A percentile compares a stretch with the other conserved stretches of the same genome.
Conservation (phyloP, 2,113 vertebrate genomes). For the Caranx melampygus region DNA sequence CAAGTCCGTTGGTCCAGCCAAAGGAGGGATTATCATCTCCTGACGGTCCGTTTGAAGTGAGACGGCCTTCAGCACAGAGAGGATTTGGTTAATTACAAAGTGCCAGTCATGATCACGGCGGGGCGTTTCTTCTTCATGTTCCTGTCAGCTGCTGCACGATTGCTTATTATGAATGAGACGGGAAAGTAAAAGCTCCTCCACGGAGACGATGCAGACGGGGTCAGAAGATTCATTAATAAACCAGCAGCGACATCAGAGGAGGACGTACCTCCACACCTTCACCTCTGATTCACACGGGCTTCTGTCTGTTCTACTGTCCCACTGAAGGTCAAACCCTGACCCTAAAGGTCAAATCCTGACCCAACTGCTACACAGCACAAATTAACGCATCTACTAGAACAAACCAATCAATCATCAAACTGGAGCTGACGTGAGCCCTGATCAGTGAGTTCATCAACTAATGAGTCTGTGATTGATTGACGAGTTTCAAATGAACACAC, state of each 20-base stretch:
- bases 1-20: constrained; percentile 24
- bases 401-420: not conserved
- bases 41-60: constrained; percentile 64
- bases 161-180: constrained; percentile 34
- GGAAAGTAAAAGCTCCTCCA: constrained; percentile 14
- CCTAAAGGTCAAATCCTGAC: too few relatives aligned
- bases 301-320: not conserved
- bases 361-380: not conserved
- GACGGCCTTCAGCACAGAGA: constrained; percentile 31
- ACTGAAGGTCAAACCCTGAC: too few relatives aligned
- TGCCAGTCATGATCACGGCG: constrained; percentile 59
- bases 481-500: not conserved
- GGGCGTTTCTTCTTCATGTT: constrained; percentile 49
- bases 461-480: not conserved
- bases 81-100: constrained; percentile 70
- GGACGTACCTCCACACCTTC: not conserved
- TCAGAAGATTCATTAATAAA: constrained; percentile 43
- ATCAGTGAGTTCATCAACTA: not conserved
- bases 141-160: constrained; percentile 38
- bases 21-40: constrained; percentile 54
- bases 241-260: not conserved
- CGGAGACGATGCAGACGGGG: constrained; percentile 43
- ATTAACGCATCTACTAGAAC: not conserved
- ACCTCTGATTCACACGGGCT: not conserved
- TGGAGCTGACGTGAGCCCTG: not conserved